A percentile compares a stretch with the other conserved stretches of the same genome.
These are phyloP conservation scores for Apis laboriosa DNA, from an alignment of 1,140 invertebrate genomes.

Conservation along the genomic window DNA sequence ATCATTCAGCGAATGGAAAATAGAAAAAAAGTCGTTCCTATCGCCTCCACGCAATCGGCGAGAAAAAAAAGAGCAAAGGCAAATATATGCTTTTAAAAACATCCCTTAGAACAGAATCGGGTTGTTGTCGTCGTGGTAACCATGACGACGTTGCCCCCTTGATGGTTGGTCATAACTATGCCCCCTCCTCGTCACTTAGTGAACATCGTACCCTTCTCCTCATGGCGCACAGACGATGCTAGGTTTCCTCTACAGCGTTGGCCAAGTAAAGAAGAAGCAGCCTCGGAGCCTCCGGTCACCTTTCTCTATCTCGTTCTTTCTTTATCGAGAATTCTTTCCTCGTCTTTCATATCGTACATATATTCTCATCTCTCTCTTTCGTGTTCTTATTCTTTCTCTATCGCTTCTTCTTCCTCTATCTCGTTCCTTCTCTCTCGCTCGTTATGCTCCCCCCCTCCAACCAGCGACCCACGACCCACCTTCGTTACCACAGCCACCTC, in stretches of 20 bases:
- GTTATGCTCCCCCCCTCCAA: slow-evolving; percentile 25
- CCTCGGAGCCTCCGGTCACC: slow-evolving; percentile 58
- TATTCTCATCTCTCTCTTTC: slow-evolving; percentile 19
- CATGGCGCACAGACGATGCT: slow-evolving; percentile 62
- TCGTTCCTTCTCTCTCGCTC: slow-evolving; percentile 34
- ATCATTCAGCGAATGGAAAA: background rate
- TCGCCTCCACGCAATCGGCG: slow-evolving; percentile 31
- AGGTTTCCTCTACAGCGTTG: slow-evolving; percentile 70
- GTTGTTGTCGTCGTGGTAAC: slow-evolving; percentile 80
- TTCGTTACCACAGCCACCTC: slow-evolving; percentile 55
- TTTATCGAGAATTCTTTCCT: slow-evolving; percentile 13
- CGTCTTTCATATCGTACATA: background rate
- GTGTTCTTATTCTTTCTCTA: slow-evolving; percentile 22
- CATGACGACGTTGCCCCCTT: slow-evolving; percentile 77
- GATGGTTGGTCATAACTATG: slow-evolving; percentile 75
- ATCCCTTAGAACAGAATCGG: slow-evolving; percentile 68
- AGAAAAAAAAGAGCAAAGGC: slow-evolving; percentile 49
- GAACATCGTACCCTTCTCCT: slow-evolving; percentile 36
- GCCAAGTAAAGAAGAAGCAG: slow-evolving; percentile 75
- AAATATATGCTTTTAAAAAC: slow-evolving; percentile 71
- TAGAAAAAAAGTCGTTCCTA: slow-evolving; percentile 1
- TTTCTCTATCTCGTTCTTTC: slow-evolving; percentile 40
- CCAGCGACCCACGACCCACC: slow-evolving; percentile 45
- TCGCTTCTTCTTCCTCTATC: slow-evolving; percentile 5
- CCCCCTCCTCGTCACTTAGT: slow-evolving; percentile 37